These are phyloP conservation scores for Callipepla squamata DNA, from an alignment of 2,113 vertebrate genomes.

Conservation along the genomic window DNA sequence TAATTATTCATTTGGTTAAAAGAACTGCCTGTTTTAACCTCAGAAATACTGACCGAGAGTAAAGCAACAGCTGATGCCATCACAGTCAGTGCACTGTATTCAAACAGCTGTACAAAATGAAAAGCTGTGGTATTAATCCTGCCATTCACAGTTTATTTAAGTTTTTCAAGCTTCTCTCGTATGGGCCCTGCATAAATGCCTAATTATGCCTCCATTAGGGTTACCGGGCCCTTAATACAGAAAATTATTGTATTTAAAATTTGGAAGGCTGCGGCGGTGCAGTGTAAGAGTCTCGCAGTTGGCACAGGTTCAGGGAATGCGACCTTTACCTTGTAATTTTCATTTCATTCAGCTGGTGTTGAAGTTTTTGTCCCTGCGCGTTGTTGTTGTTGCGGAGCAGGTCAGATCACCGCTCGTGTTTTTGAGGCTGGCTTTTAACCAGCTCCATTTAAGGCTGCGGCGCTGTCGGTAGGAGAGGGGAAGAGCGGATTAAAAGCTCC, in stretches of 20 bases:
- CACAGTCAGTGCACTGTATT: constrained; percentile 61
- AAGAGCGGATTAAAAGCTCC: not conserved
- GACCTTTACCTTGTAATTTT: constrained; percentile 58
- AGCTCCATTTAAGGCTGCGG: not conserved
- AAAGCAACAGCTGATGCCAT: constrained; percentile 54
- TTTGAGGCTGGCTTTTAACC: constrained; percentile 6
- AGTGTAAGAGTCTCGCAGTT: constrained; percentile 6
- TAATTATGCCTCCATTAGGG: constrained; percentile 58
- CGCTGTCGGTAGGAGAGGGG: not conserved
- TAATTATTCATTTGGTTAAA: constrained; percentile 23
- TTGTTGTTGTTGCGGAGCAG: not conserved
- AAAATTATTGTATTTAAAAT: constrained; percentile 66
- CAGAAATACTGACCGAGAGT: not conserved
- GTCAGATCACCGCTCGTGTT: not conserved
- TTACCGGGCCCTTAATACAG: constrained; percentile 43
- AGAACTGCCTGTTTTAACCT: constrained; percentile 43
- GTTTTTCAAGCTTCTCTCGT: constrained; percentile 63
- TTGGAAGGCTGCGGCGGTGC: not conserved
- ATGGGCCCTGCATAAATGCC: constrained; percentile 60
- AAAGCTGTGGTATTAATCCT: constrained; percentile 53
- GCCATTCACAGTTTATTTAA: constrained; percentile 66
- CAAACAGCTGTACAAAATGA: constrained; percentile 62
- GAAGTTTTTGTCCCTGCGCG: not conserved
- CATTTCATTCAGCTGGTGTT: constrained; percentile 27
- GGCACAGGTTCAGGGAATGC: not conserved